Conservation (phyloP, 1,140 invertebrate genomes). For the Papilio aristodemus region DNA sequence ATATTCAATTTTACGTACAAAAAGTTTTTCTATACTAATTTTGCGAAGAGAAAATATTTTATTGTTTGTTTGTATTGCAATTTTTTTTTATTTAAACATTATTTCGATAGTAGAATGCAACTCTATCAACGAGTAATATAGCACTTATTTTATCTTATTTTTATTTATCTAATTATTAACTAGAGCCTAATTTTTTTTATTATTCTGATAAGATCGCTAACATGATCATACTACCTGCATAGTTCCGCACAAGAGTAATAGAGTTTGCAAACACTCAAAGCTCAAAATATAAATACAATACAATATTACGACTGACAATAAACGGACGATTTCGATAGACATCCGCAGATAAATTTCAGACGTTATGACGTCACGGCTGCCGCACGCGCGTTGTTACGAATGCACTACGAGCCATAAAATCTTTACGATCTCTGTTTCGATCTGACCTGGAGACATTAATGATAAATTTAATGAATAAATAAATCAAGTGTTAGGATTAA, state of each 20-base stretch:
- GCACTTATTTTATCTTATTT: too few relatives aligned
- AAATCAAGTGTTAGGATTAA: conserved; percentile 26
- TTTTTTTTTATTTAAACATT: too few relatives aligned
- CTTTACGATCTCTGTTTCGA: conserved; percentile 57
- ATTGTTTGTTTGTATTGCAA: too few relatives aligned
- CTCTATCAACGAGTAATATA: too few relatives aligned
- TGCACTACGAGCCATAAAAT: conserved; percentile 64
- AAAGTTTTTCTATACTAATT: too few relatives aligned
- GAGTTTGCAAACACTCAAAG: conserved; percentile 3
- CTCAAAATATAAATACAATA: conserved; percentile 37
- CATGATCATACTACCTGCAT: too few relatives aligned
- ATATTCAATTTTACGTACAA: conserved; percentile 38
- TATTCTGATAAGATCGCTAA: too few relatives aligned
- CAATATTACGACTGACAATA: conserved; percentile 53
- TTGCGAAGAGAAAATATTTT: too few relatives aligned
- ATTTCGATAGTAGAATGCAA: too few relatives aligned
- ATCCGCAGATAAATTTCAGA: conserved; percentile 56
- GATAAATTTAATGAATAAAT: conserved; percentile 9
- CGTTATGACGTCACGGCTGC: conserved; percentile 61
- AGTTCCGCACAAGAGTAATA: too few relatives aligned
- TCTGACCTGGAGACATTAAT: conserved; percentile 58
- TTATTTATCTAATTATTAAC: too few relatives aligned
- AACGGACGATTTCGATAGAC: conserved; percentile 38
- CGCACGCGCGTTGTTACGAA: conserved; percentile 61
- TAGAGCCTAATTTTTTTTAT: too few relatives aligned